Evolutionary conservation across 2,888 invertebrate species (phyloP).

Genomic region (Liposcelis brunnea): DNA sequence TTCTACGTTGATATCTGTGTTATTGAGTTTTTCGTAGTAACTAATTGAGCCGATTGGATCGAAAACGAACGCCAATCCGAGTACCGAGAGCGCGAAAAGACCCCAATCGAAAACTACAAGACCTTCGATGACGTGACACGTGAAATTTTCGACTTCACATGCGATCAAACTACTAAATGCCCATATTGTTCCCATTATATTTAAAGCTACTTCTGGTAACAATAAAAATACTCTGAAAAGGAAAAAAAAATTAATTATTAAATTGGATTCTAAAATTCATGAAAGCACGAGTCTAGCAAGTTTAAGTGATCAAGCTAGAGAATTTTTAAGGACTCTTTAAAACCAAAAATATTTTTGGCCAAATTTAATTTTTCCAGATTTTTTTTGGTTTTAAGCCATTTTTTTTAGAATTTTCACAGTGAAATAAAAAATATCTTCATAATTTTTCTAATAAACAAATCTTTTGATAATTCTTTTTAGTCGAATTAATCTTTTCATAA

Average conservation of each 20-base stretch:
- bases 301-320: too few species aligned
- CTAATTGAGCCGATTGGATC: slow-evolving; percentile 57
- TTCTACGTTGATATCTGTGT: slow-evolving; percentile 38
- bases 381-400: too few species aligned
- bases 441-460: too few species aligned
- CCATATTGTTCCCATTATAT: slow-evolving; percentile 68
- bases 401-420: too few species aligned
- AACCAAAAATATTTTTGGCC: too few species aligned
- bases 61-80: slow-evolving; percentile 62
- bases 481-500: too few species aligned
- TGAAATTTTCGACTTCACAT: slow-evolving; percentile 50
- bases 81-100: slow-evolving; percentile 50
- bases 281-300: too few species aligned
- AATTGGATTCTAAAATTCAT: too few species aligned
- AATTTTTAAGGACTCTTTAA: too few species aligned
- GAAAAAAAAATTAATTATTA: slow-evolving; percentile 13
- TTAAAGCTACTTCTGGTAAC: slow-evolving; percentile 60
- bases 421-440: too few species aligned
- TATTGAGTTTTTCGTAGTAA: slow-evolving; percentile 42
- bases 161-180: slow-evolving; percentile 51
- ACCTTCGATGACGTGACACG: slow-evolving; percentile 55
- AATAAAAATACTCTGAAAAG: slow-evolving; percentile 50
- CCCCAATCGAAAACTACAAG: slow-evolving; percentile 71
- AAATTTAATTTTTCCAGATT: too few species aligned
- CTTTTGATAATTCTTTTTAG: too few species aligned